Conservation (phyloP, 2,888 invertebrate genomes). For the Amphipyra tragopoginis region DNA sequence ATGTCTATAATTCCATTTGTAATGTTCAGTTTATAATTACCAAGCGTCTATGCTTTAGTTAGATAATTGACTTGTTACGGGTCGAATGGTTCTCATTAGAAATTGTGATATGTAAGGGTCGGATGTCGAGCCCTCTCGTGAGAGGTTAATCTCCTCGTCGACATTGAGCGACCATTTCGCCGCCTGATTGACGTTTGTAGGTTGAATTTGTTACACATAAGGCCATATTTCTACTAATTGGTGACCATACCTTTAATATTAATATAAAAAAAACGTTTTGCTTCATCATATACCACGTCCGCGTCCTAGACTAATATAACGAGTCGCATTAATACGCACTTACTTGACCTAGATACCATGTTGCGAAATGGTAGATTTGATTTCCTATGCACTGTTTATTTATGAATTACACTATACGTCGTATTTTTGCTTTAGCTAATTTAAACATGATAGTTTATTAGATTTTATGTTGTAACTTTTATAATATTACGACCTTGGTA, state of each 20-base stretch:
- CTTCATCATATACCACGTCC: constrained; percentile 54
- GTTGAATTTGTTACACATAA: constrained; percentile 64
- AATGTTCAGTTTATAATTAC: constrained; percentile 24
- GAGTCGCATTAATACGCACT: constrained; percentile 66
- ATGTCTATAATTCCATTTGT: constrained; percentile 22
- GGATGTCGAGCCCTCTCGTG: constrained; percentile 63
- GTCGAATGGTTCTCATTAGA: constrained; percentile 57
- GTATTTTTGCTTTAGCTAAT: constrained; percentile 10
- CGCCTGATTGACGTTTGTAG: constrained; percentile 72
- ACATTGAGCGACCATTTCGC: constrained; percentile 72
- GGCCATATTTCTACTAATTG: constrained; percentile 45
- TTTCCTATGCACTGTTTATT: constrained; percentile 57
- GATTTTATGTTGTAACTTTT: constrained; percentile 30
- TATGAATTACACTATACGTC: constrained; percentile 16
- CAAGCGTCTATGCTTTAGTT: constrained; percentile 18
- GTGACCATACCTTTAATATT: constrained; percentile 12
- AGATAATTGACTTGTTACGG: constrained; percentile 29
- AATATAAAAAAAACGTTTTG: constrained; percentile 52
- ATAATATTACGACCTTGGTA: constrained; percentile 17
- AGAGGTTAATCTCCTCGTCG: constrained; percentile 72
- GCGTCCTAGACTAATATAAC: constrained; percentile 59
- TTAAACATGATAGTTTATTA: constrained; percentile 49
- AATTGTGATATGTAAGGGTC: constrained; percentile 60
- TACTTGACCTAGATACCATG: constrained; percentile 72
- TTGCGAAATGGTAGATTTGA: constrained; percentile 65